Evolutionary conservation across 2,113 vertebrate genomes (phyloP).

Genomic region (Dasypus novemcinctus): DNA sequence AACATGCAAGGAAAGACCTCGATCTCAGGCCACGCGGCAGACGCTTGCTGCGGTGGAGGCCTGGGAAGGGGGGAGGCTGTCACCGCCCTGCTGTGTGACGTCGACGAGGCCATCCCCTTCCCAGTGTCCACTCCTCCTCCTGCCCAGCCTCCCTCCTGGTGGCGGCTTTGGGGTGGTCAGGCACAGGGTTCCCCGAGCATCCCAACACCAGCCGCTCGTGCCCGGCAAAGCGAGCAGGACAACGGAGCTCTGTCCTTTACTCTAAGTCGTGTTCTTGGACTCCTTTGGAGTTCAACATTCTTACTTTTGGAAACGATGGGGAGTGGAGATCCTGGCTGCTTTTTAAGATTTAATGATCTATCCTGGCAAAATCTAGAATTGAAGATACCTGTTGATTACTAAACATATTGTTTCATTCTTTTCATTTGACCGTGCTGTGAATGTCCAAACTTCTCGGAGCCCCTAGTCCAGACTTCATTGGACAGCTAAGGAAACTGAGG

Average conservation of each 20-base stretch:
- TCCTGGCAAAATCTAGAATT: neutral
- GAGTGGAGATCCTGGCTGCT: neutral
- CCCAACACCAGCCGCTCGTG: fast-evolving
- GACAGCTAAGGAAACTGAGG: neutral
- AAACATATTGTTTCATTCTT: neutral
- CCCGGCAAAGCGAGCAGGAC: neutral
- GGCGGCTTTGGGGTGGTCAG: neutral
- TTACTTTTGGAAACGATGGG: neutral
- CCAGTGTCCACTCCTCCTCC: fast-evolving
- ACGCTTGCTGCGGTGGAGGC: fast-evolving
- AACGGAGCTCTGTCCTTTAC: neutral
- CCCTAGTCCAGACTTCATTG: neutral
- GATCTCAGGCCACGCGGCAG: neutral
- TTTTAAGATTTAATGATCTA: neutral
- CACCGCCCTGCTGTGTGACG: neutral
- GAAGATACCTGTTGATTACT: fast-evolving
- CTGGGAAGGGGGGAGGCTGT: too few relatives aligned
- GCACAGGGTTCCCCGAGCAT: too few relatives aligned
- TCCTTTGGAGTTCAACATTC: neutral
- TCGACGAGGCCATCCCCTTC: neutral
- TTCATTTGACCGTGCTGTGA: neutral
- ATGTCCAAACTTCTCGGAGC: neutral
- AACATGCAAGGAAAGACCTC: neutral
- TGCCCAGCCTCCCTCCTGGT: neutral
- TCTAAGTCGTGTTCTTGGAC: neutral